Base-by-base conservation (phyloP, 2,113 vertebrate genomes). In the Guaruba guarouba region DNA sequence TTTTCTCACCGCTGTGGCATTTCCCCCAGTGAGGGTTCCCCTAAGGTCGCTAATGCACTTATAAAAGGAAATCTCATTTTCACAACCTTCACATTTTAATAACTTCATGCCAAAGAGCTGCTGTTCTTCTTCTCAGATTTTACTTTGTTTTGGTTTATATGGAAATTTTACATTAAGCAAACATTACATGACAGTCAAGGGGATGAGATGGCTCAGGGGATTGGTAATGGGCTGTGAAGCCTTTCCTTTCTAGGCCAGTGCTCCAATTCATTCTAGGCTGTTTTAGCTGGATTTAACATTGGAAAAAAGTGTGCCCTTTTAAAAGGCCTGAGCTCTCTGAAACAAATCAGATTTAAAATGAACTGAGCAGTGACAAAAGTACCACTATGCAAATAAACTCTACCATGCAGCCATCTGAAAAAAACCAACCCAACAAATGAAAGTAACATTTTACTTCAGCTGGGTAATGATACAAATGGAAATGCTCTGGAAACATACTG, bases 81-180 rank as follows among this genome's bases (percentile, higher is more conserved):
- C 77, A 49, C 46, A 66, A 35, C 86, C 62, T 73, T 86, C 48
- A 41, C 37, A 67, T 94, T 95, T 95, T 79, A 93, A 74, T 73
- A 62, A 79, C 83, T 91, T 82, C 48, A 71, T 1, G 7, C 62
- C 59, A 79, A 89, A 84, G 62, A 89, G 77, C 66, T 62, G 77
- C 77, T 88, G 80, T 79, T 92, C 69, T 73, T 77, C 57, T 69
- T 69, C 82, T 85, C 0, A 25, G n/a, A 46, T 51, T 93, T 96
- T 80, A 66, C 91, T 95, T 82, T 86, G 41, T 57, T 96, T 88
- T 74, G 83, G 41, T 93, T 95, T 82, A 67, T 93, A 85, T 29
- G 88, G 83, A 92, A 90, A 81, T 91, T 88, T 86, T 84, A 44
- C 41, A 81, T 91, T 94, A 95, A 96, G 88, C 86, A 94, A 95